Evolutionary conservation across 2,888 invertebrate species (phyloP).

Genomic region (Lutraria lutraria): DNA sequence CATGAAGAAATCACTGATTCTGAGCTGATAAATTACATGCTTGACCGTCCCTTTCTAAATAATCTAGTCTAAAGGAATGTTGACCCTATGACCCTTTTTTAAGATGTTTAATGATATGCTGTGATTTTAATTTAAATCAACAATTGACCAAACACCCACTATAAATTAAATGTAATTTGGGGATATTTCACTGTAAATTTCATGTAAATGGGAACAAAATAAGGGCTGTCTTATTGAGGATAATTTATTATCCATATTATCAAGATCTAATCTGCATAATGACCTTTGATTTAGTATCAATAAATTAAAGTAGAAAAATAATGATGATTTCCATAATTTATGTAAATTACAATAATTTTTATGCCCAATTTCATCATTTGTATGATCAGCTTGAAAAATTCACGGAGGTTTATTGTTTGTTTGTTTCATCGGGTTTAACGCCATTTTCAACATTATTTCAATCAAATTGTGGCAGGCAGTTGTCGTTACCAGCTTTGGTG

Average conservation of each 20-base stretch:
- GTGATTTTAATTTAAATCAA: background rate
- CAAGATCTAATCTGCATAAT: background rate
- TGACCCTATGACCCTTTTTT: constrained; percentile 10
- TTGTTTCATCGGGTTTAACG: too few species aligned
- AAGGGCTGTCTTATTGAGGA: background rate
- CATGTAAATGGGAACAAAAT: background rate
- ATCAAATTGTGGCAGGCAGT: too few species aligned
- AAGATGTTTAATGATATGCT: constrained; percentile 14
- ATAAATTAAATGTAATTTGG: constrained; percentile 16
- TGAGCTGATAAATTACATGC: constrained; percentile 20
- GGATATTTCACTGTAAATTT: background rate
- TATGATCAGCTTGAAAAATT: too few species aligned
- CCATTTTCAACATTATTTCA: too few species aligned
- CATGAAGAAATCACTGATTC: background rate
- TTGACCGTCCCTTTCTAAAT: background rate
- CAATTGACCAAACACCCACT: background rate
- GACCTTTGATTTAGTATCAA: background rate
- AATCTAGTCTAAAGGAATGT: background rate
- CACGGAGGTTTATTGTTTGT: too few species aligned
- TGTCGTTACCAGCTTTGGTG: too few species aligned
- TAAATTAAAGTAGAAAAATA: background rate
- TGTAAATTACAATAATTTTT: background rate
- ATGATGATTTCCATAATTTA: background rate
- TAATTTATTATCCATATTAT: constrained; percentile 2
- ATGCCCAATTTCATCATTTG: too few species aligned